A percentile compares a stretch with the other conserved stretches of the same genome.
These are phyloP conservation scores for Ceryle rudis DNA, from an alignment of 2,797 vertebrate species.

Conservation along the genomic window DNA sequence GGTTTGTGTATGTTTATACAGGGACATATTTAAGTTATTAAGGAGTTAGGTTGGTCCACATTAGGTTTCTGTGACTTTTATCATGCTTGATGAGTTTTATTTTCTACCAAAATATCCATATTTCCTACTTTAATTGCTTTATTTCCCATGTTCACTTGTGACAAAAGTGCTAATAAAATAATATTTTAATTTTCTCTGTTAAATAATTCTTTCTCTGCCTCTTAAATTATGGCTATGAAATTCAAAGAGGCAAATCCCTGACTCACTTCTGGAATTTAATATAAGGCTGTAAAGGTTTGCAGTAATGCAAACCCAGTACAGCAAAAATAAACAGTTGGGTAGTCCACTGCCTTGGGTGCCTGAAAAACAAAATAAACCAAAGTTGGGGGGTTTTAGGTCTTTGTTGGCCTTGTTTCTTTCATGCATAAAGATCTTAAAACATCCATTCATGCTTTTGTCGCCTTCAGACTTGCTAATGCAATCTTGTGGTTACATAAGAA, in stretches of 20 bases:
- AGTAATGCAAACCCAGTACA: not conserved
- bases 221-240: not conserved
- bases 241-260: not conserved
- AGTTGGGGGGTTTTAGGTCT: not conserved
- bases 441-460: slow-evolving; percentile 38
- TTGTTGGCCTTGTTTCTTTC: not conserved
- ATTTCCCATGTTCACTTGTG: not conserved
- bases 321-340: not conserved
- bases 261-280: not conserved
- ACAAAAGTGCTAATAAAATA: not conserved
- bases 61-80: not conserved
- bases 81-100: not conserved
- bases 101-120: not conserved
- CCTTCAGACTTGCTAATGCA: slow-evolving; percentile 45
- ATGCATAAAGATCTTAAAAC: not conserved
- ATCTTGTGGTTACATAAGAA: not conserved
- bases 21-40: not conserved
- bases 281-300: not conserved
- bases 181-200: slow-evolving; percentile 13
- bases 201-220: slow-evolving; percentile 2
- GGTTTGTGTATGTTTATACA: not conserved
- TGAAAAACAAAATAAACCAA: not conserved
- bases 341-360: not conserved
- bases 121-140: not conserved
- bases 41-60: not conserved